Evolutionary conservation across 2,113 vertebrate species (phyloP), one percentile per base, ranked within the genome.

Genomic region (Tiliqua scincoides): DNA sequence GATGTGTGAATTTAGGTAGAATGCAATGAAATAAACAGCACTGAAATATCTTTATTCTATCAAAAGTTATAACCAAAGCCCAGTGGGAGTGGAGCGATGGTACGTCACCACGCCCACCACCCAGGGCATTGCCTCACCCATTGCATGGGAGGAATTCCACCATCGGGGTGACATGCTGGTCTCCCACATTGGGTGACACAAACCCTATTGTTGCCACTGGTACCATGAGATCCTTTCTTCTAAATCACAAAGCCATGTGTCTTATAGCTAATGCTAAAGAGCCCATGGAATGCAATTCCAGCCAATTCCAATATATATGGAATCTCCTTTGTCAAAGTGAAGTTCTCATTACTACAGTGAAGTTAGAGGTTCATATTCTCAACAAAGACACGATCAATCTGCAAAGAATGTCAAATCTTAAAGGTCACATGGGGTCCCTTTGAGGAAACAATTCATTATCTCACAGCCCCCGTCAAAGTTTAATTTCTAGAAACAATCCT

Each of bases 261-360:
- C 84, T 62, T 65, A 85, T 81, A 65, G 81, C 61, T 87, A 86
- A 79, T 20, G 92, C 76, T 74, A 94, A 95, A 94, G 83, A 79
- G 12, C 48, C 43, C 90, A 14, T 70, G 2, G 48, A 85, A 89
- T 11, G 5, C 67, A 61, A 30, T 91, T 91, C 81, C 92, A 79
- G 70, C 87, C 43, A 59, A 88, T 80, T 14, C 37, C 59, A 81
- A 52, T 88, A 83, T 79, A 93, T 48, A n/a, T 27, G 0, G 88
- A 73, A 74, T 93, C 89, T 87, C 82, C 85, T 93, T 95, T 85
- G 91, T 92, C 90, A 93, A 88, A 89, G 25, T 18, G 81, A 89
- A 85, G 48, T 48, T n/a, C 23, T 90, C 83, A 89, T 85, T 94
- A 86, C 80, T 83, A 30, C 43, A 92, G 84, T 91, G 52, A 91